These are phyloP conservation scores for Coleophora flavipennella DNA, from an alignment of 2,888 invertebrate species.

Conservation along the genomic window DNA sequence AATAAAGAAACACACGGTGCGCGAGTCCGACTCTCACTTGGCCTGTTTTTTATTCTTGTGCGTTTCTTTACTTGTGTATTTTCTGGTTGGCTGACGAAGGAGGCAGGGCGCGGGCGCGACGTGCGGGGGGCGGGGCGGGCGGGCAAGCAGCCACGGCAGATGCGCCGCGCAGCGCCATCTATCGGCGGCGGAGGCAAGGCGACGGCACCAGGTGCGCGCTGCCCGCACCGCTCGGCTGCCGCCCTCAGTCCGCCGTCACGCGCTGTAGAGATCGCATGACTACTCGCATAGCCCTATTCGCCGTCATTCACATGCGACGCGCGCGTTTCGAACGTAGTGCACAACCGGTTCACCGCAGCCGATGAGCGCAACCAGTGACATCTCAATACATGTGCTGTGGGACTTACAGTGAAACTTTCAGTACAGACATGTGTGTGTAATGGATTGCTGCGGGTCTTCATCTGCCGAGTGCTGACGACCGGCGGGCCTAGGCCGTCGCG, in stretches of 20 bases:
- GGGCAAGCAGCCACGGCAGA: slow-evolving; percentile 47
- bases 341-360: slow-evolving; percentile 60
- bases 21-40: too few relatives aligned
- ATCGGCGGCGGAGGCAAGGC: slow-evolving; percentile 36
- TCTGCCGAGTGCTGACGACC: slow-evolving; percentile 54
- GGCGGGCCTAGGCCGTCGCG: slow-evolving; percentile 39
- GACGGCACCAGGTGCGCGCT: slow-evolving; percentile 54
- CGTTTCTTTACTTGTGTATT: slow-evolving; percentile 57
- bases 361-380: slow-evolving; percentile 65
- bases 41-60: too few relatives aligned
- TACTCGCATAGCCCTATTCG: slow-evolving; percentile 41
- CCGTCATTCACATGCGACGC: slow-evolving; percentile 55
- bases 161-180: slow-evolving; percentile 70
- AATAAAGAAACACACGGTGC: too few relatives aligned
- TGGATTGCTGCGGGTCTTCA: slow-evolving; percentile 64
- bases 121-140: slow-evolving; percentile 24
- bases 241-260: slow-evolving; percentile 68
- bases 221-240: slow-evolving; percentile 50
- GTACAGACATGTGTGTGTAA: slow-evolving; percentile 64
- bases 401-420: slow-evolving; percentile 67
- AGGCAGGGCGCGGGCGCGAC: slow-evolving; percentile 24
- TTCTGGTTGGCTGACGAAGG: slow-evolving; percentile 45
- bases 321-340: slow-evolving; percentile 69
- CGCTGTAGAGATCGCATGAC: slow-evolving; percentile 54
- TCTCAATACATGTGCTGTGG: slow-evolving; percentile 63